Percentiles rank a stretch among this genome's conserved stretches.
These are phyloP conservation scores for Cyclophora punctaria DNA, from an alignment of 2,888 invertebrate genomes.

Conservation along the genomic window DNA sequence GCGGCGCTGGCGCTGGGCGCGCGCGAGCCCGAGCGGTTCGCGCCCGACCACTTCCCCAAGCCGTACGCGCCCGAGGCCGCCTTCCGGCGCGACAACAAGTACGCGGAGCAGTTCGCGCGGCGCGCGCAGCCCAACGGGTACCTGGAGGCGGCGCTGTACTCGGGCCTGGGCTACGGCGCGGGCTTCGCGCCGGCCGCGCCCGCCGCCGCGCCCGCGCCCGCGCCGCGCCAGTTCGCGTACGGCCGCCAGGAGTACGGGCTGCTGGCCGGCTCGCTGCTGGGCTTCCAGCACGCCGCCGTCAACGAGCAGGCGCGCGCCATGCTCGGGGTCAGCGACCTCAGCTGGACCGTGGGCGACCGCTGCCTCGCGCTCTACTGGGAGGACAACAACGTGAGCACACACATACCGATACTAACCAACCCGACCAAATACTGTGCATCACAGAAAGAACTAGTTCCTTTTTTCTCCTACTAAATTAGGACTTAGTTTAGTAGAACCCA, in stretches of 20 bases:
- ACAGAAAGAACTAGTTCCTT: too few species aligned
- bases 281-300: constrained; percentile 69
- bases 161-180: constrained; percentile 37
- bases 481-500: too few species aligned
- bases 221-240: constrained; percentile 23
- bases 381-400: constrained; percentile 83
- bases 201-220: constrained; percentile 14
- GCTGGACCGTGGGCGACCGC: constrained; percentile 86
- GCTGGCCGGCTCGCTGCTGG: constrained; percentile 56
- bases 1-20: constrained; percentile 9
- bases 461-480: too few species aligned
- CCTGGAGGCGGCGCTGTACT: constrained; percentile 43
- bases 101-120: constrained; percentile 50
- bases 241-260: constrained; percentile 35
- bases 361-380: constrained; percentile 96
- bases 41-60: constrained; percentile 11
- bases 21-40: constrained; percentile 8
- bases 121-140: constrained; percentile 51
- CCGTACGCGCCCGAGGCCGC: constrained; percentile 10
- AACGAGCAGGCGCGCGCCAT: constrained; percentile 70
- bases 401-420: too few species aligned
- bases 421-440: too few species aligned
- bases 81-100: constrained; percentile 34
- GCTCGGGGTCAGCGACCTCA: constrained; percentile 70
- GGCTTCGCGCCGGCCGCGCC: constrained; percentile 9